Conservation (phyloP, 2,888 invertebrate genomes). For the Machimus rusticus region DNA sequence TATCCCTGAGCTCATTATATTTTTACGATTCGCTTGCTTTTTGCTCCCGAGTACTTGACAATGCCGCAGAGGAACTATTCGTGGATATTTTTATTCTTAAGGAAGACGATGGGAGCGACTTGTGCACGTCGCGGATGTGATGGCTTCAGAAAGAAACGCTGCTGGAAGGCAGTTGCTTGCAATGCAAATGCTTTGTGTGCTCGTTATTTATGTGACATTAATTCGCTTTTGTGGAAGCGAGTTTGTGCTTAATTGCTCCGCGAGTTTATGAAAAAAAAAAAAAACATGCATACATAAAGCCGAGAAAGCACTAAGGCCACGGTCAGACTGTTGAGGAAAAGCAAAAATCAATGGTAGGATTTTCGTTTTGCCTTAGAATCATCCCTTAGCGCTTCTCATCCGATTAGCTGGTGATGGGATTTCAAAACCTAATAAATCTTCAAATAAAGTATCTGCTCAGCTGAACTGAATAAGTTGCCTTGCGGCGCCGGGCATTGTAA, state of each 20-base stretch:
- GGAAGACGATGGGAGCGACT: neutral
- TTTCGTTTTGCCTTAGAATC: neutral
- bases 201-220: neutral
- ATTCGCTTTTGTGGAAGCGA: neutral
- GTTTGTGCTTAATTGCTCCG: neutral
- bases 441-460: conserved; percentile 4
- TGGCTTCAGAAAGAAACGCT: neutral
- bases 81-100: neutral
- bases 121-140: neutral
- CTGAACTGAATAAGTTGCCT: neutral
- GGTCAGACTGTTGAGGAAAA: neutral
- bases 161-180: neutral
- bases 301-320: neutral
- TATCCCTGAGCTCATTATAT: conserved; percentile 8
- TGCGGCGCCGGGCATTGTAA: neutral
- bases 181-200: neutral
- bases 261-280: neutral
- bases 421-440: conserved; percentile 24
- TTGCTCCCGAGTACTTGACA: neutral
- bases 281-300: too few species aligned
- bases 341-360: neutral
- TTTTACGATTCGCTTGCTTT: conserved; percentile 21
- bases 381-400: neutral
- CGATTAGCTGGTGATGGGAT: neutral
- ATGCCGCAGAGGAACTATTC: neutral